Evolutionary conservation across 2,888 invertebrate genomes (phyloP), one percentile per base, ranked within the genome.

Genomic region (Calliopum simillimum): DNA sequence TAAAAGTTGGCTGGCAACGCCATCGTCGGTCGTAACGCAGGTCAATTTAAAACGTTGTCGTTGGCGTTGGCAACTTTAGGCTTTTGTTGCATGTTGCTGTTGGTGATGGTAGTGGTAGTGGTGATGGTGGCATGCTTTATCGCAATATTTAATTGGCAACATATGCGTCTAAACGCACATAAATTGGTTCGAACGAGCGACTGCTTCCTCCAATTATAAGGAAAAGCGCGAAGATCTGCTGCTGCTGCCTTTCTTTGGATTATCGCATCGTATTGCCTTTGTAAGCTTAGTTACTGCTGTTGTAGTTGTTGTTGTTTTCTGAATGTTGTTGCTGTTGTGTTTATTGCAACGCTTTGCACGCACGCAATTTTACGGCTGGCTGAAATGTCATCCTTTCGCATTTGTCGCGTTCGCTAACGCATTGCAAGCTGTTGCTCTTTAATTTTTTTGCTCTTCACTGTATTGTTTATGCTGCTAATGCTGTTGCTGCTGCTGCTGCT

Each of bases 61-160:
- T 14, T 16, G 16, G 47, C 33, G 8, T 13, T 25, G 19, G 16
- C 56, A 44, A 47, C 56, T 8, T 47, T 33, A 33, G n/a, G 23
- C 16, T 16, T 33, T 53, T 63, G 68, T 55, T 68, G 44, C 12
- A 23, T 41, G 23, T 63, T 49, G 63, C 25, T 46, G 62, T 51
- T 64, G 53, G 21, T 43, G 33, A 19, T 19, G 12, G 6, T 21
- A 2, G 19, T 21, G 12, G 1, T 53, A 53, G 43, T 65, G 58
- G 5, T 67, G 67, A 13, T 67, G 67, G 67, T 67, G 67, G 82
- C 82, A 83, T 84, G 82, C 82, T 83, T 80, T 80, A 81, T 80
- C 80, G 81, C 79, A 82, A 81, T 84, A 84, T 84, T 84, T 84
- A 84, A 84, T 84, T 84, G 84, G 84, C 80, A 84, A 84, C 82